Conservation (phyloP, 2,888 invertebrate genomes). For the Megalurothrips usitatus region DNA sequence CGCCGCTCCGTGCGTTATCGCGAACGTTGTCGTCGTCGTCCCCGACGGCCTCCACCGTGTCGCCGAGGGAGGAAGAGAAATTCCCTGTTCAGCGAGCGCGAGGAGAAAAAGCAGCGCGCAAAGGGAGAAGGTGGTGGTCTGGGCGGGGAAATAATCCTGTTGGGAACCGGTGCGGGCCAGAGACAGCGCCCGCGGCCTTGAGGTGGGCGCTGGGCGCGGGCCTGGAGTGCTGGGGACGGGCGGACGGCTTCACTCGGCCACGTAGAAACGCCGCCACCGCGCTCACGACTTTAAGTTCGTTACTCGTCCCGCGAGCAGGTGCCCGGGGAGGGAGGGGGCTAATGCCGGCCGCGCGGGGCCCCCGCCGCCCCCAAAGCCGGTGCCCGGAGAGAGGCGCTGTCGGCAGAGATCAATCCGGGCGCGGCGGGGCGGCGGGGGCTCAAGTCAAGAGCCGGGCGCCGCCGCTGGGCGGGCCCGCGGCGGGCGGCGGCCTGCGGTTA, state of each 20-base stretch:
- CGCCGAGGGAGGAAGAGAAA: too few species aligned
- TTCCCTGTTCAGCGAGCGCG: neutral
- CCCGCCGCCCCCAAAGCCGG: neutral
- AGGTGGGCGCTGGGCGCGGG: neutral
- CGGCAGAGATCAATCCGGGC: neutral
- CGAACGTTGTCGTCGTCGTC: too few species aligned
- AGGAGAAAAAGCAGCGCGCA: neutral
- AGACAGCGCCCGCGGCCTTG: neutral
- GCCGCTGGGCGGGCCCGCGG: too few species aligned
- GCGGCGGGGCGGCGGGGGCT: neutral
- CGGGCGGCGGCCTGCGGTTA: neutral
- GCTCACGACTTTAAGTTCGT: neutral
- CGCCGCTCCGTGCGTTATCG: too few species aligned
- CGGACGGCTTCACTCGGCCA: too few species aligned
- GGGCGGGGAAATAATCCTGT: slow-evolving; percentile 7
- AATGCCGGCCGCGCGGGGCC: neutral
- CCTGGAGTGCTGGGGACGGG: too few species aligned
- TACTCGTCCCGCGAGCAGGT: neutral
- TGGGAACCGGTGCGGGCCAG: neutral
- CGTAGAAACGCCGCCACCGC: neutral
- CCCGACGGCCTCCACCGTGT: too few species aligned
- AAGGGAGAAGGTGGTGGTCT: slow-evolving; percentile 7
- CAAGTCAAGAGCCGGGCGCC: neutral
- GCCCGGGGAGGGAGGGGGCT: neutral
- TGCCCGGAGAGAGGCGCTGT: neutral